Evolutionary conservation across 2,888 invertebrate genomes (phyloP), one percentile per base, ranked within the genome.

Genomic region (Sarcophaga carnaria): DNA sequence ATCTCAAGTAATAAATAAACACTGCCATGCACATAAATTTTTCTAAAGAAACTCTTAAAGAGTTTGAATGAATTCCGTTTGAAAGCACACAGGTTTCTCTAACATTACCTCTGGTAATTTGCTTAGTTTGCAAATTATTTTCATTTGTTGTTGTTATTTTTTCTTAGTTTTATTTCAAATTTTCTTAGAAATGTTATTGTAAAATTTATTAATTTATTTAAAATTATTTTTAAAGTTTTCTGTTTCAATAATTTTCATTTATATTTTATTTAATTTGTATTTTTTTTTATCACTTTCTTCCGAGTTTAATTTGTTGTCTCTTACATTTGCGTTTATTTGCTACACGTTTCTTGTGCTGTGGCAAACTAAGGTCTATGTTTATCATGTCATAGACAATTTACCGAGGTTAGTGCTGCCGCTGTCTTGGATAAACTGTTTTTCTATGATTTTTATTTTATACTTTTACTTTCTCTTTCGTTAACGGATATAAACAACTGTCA

Each of bases 351-450:
- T 87, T 6, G 27, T 83, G 84, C 84, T 87, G 86, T 84, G 81
- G 81, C 84, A 87, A 87, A 87, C 86, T 87, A 76, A 87, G 71
- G 67, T 87, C 3, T 87, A 87, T 87, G 84, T 84, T 87, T 84
- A 84, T 62, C 84, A 84, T 84, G 86, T 81, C 84, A 81, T 84
- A 83, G 75, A 59, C 81, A 87, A 81, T 80, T 66, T 69, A 76
- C 78, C 86, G 86, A 78, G 72, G 64, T 84, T 83, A 70, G 54
- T 70, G 70, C 20, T 22, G 47, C 22, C 66, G 78, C 6, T 81
- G 84, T 22, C 67, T 25, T 47, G 86, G 86, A 87, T 87, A 87
- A 84, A 71, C 27, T 49, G 54, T n/a, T 60, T 2, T 2, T 45
- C 45, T 0, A 10, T 71, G 14, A 47, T 8, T 4, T 66, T 66